Evolutionary conservation across 2,888 invertebrate species (phyloP).

Genomic region (Iselma pallidipennis): DNA sequence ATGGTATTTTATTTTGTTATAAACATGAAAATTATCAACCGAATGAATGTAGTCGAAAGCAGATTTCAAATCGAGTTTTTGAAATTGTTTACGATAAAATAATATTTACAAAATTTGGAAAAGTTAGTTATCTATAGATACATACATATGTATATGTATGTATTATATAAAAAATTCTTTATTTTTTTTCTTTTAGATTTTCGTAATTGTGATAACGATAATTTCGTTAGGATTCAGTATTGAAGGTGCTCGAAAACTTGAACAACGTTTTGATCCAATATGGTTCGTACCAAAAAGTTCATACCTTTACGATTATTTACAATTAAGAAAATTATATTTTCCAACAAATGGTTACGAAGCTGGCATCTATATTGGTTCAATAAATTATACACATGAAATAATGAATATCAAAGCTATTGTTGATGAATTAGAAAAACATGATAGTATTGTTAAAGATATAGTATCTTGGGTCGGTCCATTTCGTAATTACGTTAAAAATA

Average conservation of each 20-base stretch:
- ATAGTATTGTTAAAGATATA: conserved; percentile 60
- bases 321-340: conserved; percentile 63
- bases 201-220: conserved; percentile 65
- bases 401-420: conserved; percentile 61
- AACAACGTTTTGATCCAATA: conserved; percentile 77
- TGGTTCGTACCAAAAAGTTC: conserved; percentile 77
- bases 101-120: conserved; percentile 69
- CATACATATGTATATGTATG: conserved; percentile 2
- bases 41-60: conserved; percentile 60
- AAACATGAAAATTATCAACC: conserved; percentile 61
- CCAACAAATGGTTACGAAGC: conserved; percentile 69
- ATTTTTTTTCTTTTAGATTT: conserved; percentile 50
- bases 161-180: no score
- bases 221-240: conserved; percentile 65
- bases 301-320: conserved; percentile 66
- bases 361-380: conserved; percentile 67
- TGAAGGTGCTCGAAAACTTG: conserved; percentile 65
- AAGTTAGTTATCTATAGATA: conserved; percentile 53
- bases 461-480: conserved; percentile 71
- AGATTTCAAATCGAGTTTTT: conserved; percentile 64
- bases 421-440: conserved; percentile 58
- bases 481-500: conserved; percentile 62
- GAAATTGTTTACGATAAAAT: conserved; percentile 65
- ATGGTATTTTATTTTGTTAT: conserved; percentile 70
- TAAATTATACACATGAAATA: conserved; percentile 68